These are phyloP conservation scores for Chanos chanos DNA, from an alignment of 2,797 vertebrate species.

Conservation along the genomic window DNA sequence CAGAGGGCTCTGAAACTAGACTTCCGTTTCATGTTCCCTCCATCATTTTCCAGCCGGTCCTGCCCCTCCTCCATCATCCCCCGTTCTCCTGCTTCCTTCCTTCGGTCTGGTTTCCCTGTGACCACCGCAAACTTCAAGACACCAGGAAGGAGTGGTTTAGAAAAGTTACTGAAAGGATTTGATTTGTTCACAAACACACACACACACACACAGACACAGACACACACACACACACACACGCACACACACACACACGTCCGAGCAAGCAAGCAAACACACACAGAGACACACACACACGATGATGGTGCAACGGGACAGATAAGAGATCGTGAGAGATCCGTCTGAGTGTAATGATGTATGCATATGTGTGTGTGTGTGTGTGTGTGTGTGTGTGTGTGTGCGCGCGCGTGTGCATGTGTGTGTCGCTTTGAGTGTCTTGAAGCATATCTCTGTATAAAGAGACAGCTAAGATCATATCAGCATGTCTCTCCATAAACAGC, in stretches of 20 bases:
- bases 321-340: background rate
- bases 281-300: background rate
- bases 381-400: background rate
- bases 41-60: background rate
- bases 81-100: background rate
- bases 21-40: slow-evolving; percentile 13
- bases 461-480: slow-evolving; percentile 7
- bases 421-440: too few relatives aligned
- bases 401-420: background rate
- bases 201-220: background rate
- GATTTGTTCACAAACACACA: background rate
- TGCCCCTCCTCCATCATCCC: background rate
- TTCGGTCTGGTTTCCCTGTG: background rate
- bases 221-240: background rate
- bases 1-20: background rate
- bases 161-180: background rate
- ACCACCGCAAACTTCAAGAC: slow-evolving; percentile 4
- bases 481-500: background rate
- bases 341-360: background rate
- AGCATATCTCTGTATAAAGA: background rate
- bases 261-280: too few relatives aligned
- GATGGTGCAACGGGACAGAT: background rate
- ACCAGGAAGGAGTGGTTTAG: background rate
- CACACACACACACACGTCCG: background rate
- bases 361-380: background rate